Percentiles rank a stretch among this genome's conserved stretches.
These are phyloP conservation scores for Nipponacmea schrenckii DNA, from an alignment of 2,888 invertebrate species.

Conservation along the genomic window DNA sequence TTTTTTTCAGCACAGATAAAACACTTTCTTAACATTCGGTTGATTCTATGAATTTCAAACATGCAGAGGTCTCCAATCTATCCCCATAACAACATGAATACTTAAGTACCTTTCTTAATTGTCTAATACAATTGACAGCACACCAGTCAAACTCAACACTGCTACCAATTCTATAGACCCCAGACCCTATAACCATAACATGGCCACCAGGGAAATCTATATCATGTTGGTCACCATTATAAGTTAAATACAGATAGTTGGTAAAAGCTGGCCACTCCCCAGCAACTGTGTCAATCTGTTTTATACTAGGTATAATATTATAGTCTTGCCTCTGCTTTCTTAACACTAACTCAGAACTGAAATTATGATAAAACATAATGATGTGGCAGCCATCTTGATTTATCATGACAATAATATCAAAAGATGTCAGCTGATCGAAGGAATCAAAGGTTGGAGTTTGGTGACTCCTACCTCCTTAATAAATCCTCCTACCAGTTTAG, in stretches of 20 bases:
- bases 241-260: conserved; percentile 98
- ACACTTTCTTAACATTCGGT: too few relatives aligned
- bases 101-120: conserved; percentile 77
- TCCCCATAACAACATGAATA: too few relatives aligned
- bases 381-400: not conserved
- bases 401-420: not conserved
- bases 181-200: conserved; percentile 81
- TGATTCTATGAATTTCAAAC: too few relatives aligned
- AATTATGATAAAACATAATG: conserved; percentile 1
- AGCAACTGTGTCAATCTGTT: conserved; percentile 98
- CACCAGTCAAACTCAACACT: conserved; percentile 99
- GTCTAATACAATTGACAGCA: conserved; percentile 94
- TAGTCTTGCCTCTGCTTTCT: conserved; percentile 51
- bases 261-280: conserved; percentile 99
- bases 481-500: too few relatives aligned
- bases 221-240: conserved; percentile 78
- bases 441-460: too few relatives aligned
- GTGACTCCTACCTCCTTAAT: too few relatives aligned
- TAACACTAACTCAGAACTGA: conserved; percentile 81
- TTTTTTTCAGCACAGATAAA: too few relatives aligned
- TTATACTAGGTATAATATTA: conserved; percentile 73
- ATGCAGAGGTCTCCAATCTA: too few relatives aligned
- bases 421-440: not conserved
- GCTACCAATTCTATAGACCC: conserved; percentile 73
- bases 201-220: conserved; percentile 53